These are phyloP conservation scores for Epinotia bilunana DNA, from an alignment of 2,888 invertebrate genomes.

Conservation along the genomic window DNA sequence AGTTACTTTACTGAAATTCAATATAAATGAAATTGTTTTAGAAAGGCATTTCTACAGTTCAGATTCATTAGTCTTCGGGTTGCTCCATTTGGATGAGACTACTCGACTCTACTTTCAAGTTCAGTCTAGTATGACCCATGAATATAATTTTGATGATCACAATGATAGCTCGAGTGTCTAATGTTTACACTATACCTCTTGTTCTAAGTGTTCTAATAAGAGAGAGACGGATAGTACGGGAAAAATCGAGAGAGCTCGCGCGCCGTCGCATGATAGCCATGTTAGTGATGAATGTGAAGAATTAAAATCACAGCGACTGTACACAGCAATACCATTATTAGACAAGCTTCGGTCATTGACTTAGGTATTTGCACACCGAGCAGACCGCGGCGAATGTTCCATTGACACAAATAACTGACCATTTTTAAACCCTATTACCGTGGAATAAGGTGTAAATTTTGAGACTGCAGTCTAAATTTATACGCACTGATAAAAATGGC, in stretches of 20 bases:
- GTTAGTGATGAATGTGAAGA: no score
- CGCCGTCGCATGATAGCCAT: no score
- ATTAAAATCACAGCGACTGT: slow-evolving; percentile 20
- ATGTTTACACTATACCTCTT: slow-evolving; percentile 25
- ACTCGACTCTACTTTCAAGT: neutral
- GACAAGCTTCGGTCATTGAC: slow-evolving; percentile 30
- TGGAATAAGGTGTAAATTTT: neutral
- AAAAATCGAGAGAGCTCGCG: no score
- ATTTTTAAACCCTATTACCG: neutral
- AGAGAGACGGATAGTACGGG: no score
- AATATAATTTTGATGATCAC: neutral
- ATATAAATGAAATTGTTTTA: no score
- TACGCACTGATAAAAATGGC: neutral
- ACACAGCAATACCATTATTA: slow-evolving; percentile 30
- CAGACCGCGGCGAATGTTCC: slow-evolving; percentile 12
- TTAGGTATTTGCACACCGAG: slow-evolving; percentile 25
- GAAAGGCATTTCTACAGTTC: no score
- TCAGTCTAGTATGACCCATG: neutral
- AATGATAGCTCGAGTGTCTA: neutral
- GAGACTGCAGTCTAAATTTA: neutral
- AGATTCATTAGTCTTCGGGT: no score
- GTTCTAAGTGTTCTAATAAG: no score
- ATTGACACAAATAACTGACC: neutral
- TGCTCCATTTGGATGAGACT: no score
- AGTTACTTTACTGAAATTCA: no score